Percentiles rank a stretch among this genome's conserved stretches.
Conservation (phyloP, 2,113 vertebrate species). For the Nansenia antarctica region DNA sequence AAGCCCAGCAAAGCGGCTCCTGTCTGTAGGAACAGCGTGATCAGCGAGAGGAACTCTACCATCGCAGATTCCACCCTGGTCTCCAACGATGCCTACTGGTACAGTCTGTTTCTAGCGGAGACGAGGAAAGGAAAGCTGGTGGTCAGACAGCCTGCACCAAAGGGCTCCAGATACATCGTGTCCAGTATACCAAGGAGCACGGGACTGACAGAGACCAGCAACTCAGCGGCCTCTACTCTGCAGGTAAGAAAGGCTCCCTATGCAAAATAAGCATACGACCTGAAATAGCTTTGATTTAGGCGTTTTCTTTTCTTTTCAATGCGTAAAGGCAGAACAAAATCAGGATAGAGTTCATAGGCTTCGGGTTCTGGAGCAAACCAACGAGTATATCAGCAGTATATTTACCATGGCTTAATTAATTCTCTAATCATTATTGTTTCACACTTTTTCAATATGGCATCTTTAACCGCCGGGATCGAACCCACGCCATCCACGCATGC, state of each 20-base stretch:
- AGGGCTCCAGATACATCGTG: constrained; percentile 47
- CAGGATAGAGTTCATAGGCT: background rate
- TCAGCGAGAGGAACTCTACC: constrained; percentile 51
- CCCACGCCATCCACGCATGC: no score
- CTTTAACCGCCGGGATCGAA: no score
- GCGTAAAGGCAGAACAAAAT: background rate
- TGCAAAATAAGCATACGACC: background rate
- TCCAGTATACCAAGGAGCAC: constrained; percentile 53
- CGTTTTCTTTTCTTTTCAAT: background rate
- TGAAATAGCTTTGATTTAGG: background rate
- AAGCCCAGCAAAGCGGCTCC: constrained; percentile 43
- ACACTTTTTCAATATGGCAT: no score
- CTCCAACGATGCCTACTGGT: constrained; percentile 54
- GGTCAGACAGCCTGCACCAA: constrained; percentile 51
- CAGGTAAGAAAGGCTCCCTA: constrained; percentile 17
- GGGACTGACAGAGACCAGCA: constrained; percentile 49
- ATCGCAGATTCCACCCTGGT: constrained; percentile 50
- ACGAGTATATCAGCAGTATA: background rate
- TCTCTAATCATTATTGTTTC: no score
- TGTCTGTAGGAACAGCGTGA: constrained; percentile 48
- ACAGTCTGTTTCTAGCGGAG: constrained; percentile 53
- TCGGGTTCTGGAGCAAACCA: background rate
- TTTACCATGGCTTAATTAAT: no score
- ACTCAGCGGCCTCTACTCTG: constrained; percentile 42
- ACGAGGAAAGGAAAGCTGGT: constrained; percentile 53